Percentiles rank a stretch among this genome's conserved stretches.
Evolutionary conservation across 2,797 vertebrate species (phyloP).

Genomic region (Gastrophryne carolinensis): DNA sequence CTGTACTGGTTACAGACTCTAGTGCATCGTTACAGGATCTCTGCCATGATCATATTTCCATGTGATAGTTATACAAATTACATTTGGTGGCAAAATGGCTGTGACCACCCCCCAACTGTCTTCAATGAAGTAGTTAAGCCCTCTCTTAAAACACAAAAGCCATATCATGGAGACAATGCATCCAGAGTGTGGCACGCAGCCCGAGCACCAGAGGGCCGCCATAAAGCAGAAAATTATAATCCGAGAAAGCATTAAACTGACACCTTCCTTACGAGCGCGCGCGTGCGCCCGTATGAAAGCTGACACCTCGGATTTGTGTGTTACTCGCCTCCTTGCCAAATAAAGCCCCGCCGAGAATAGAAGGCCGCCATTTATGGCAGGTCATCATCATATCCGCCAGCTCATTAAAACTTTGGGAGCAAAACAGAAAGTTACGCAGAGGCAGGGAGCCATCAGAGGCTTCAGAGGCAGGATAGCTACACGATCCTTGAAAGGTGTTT

Average conservation of each 20-base stretch:
- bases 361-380: conserved; percentile 62
- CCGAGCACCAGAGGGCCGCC: conserved; percentile 57
- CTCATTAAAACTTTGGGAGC: conserved; percentile 77
- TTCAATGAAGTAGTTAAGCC: neutral
- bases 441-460: conserved; percentile 63
- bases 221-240: conserved; percentile 68
- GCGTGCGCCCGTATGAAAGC: conserved; percentile 60
- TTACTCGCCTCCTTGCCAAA: conserved; percentile 53
- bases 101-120: too few species aligned
- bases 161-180: conserved; percentile 59
- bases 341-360: conserved; percentile 45
- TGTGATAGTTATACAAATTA: too few species aligned
- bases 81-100: too few species aligned
- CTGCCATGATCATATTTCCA: too few species aligned
- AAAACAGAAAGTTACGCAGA: conserved; percentile 67
- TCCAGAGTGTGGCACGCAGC: conserved; percentile 43
- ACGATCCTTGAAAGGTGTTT: conserved; percentile 72
- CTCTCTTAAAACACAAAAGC: conserved; percentile 2
- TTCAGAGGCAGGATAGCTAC: conserved; percentile 66
- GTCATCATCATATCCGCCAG: conserved; percentile 62
- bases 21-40: too few species aligned
- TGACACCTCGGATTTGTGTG: conserved; percentile 72
- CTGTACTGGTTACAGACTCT: too few species aligned
- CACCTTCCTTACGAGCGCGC: conserved; percentile 58
- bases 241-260: conserved; percentile 72